Percentiles rank a stretch among this genome's conserved stretches.
Evolutionary conservation across 2,888 invertebrate species (phyloP).

Genomic region (Cryptus armator): DNA sequence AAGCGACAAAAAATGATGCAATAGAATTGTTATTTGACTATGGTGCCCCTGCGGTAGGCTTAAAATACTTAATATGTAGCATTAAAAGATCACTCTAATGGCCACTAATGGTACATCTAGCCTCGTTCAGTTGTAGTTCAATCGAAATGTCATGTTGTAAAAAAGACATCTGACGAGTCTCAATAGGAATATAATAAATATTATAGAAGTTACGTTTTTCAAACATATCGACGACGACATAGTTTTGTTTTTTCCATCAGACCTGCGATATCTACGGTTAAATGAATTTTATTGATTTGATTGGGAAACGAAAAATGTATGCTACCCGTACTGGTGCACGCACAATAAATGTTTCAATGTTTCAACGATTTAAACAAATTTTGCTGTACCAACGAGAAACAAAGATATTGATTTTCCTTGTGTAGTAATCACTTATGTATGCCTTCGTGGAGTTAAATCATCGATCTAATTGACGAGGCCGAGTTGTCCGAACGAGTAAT

Average conservation of each 20-base stretch:
- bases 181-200: no score
- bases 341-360: not conserved
- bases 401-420: not conserved
- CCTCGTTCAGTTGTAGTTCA: not conserved
- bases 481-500: not conserved
- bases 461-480: not conserved
- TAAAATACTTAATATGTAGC: constrained; percentile 31
- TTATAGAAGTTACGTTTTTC: no score
- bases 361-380: not conserved
- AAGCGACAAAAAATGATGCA: constrained; percentile 26
- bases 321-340: no score
- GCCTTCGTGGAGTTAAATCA: not conserved
- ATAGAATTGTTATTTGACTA: constrained; percentile 10
- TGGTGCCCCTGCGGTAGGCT: not conserved
- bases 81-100: not conserved
- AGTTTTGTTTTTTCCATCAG: no score
- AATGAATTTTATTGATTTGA: not conserved
- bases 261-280: not conserved
- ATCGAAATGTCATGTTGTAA: no score
- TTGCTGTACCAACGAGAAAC: not conserved
- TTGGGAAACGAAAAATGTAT: no score
- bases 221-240: no score
- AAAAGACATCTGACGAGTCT: no score
- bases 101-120: constrained; percentile 9
- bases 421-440: not conserved